phyloP scores from a whole-genome alignment of 2,797 vertebrate genomes.

The Rhabdophis nuchalis region DNA sequence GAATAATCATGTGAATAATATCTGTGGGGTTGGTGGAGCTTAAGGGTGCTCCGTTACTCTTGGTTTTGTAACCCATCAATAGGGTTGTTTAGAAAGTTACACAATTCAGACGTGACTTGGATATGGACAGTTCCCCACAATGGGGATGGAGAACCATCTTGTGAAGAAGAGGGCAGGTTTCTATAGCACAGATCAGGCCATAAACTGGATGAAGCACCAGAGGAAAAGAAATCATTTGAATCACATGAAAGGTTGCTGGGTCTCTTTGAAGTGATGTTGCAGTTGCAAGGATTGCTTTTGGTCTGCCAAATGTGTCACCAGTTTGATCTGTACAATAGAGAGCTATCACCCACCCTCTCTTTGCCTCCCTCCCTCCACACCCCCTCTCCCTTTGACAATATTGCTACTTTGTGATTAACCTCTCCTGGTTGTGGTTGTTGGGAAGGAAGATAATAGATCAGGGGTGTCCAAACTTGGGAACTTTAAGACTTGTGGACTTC shows the following conservation, averaged over 20 bases:
- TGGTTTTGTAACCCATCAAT: not conserved
- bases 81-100: not conserved
- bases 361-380: not conserved
- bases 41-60: not conserved
- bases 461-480: no score
- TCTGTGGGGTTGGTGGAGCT: not conserved
- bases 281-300: not conserved
- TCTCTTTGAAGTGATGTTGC: constrained; percentile 36
- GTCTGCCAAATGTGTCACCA: constrained; percentile 14
- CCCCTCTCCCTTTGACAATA: not conserved
- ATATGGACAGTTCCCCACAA: not conserved
- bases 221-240: constrained; percentile 19
- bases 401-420: not conserved
- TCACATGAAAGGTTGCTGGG: constrained; percentile 33
- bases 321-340: constrained; percentile 4
- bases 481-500: no score
- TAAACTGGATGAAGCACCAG: not conserved
- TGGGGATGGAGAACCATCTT: not conserved
- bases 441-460: not conserved
- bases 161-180: not conserved
- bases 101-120: not conserved
- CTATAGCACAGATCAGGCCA: not conserved
- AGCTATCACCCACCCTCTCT: not conserved
- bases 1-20: not conserved
- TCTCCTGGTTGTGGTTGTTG: not conserved